These are phyloP conservation scores for human (Homo sapiens) DNA, from an alignment of 2,113 vertebrate species.

Conservation along the genomic window GRCh38 chr4:27299001-27299500, in stretches of 20 bases:
- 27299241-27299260: neutral
- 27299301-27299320: neutral
- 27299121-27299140: neutral
- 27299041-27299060: neutral
- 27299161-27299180: neutral
- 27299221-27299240: neutral
- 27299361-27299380: neutral
- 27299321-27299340: neutral
- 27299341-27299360: too few relatives aligned
- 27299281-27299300: neutral
- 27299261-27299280: neutral
- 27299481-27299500: neutral
- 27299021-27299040: neutral
- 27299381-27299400: accelerated
- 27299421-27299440: neutral
- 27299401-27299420: neutral
- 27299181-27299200: neutral
- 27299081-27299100: neutral
- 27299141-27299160: neutral
- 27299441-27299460: neutral
- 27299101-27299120: neutral
- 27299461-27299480: neutral
- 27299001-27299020: neutral
- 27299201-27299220: neutral
- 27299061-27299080: neutral